Evolutionary conservation across 2,888 invertebrate species (phyloP), one percentile per base, ranked within the genome.

Genomic region (Palloptera scutellata): DNA sequence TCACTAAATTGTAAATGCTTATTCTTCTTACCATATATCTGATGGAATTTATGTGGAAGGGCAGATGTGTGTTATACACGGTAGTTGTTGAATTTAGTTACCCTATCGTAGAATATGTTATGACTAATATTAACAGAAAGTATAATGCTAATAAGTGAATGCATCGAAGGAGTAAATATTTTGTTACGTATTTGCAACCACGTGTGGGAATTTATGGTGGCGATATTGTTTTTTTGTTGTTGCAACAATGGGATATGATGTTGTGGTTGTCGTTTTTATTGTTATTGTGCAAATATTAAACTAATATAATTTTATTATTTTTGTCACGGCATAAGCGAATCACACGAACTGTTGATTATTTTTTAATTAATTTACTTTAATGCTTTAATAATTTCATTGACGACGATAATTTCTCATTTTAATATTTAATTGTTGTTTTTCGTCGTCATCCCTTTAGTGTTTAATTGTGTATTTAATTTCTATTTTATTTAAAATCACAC

Each of bases 341-440:
- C 15, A 19, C 53, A 53, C 19, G 53, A 17, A 53, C 5, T 53
- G 53, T 58, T 42, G 58, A 58, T 41, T 41, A 58, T 41, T n/a
- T 58, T 58, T 58, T 58, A 58, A 58, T 58, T 58, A 13, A 58
- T 58, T 30, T 4, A 58, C 9, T 58, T 58, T 40, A 58, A 58
- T 58, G 58, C 17, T 41, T 58, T 40, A 41, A 41, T 58, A 58
- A 58, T 58, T 58, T 42, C 40, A 58, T 58, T 58, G n/a, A 41
- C 30, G 54, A 54, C 15, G n/a, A 48, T 48, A 17, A 12, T 17
- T 17, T 17, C 15, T 20, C 17, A 9, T 20, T 20, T 19, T 12
- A 30, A 30, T 30, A 30, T 30, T 30, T 30, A 17, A 8, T 17
- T 54, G 0, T 13, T 17, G 11, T n/a, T 20, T 20, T 12, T 54